These are phyloP conservation scores for Lepidostoma basale DNA, from an alignment of 1,140 invertebrate species.

Conservation along the genomic window DNA sequence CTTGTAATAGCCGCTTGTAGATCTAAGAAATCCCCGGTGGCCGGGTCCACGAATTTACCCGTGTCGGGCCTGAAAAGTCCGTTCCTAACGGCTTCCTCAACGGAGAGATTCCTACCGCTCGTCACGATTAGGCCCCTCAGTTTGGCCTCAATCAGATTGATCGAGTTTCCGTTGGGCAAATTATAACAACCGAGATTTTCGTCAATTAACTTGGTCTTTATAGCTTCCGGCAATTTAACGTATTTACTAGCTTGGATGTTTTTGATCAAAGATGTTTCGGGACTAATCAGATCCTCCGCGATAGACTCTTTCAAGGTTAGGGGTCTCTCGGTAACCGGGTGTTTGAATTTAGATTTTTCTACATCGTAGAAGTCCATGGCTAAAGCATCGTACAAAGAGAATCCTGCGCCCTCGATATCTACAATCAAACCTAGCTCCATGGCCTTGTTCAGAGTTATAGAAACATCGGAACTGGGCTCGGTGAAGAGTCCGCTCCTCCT, in stretches of 20 bases:
- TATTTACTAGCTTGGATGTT: slow-evolving; percentile 73
- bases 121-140: slow-evolving; percentile 77
- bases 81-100: slow-evolving; percentile 80
- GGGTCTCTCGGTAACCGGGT: slow-evolving; percentile 79
- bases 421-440: slow-evolving; percentile 78
- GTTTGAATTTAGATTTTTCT: slow-evolving; percentile 74
- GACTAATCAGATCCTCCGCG: slow-evolving; percentile 80
- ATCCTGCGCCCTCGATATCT: slow-evolving; percentile 82
- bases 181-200: slow-evolving; percentile 72
- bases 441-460: slow-evolving; percentile 73
- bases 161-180: slow-evolving; percentile 65
- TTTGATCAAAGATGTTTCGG: slow-evolving; percentile 79
- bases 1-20: slow-evolving; percentile 73
- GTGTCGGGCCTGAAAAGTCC: slow-evolving; percentile 77
- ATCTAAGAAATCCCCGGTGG: slow-evolving; percentile 71
- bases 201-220: slow-evolving; percentile 76
- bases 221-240: slow-evolving; percentile 75
- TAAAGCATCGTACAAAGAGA: slow-evolving; percentile 82
- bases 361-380: slow-evolving; percentile 81
- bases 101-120: slow-evolving; percentile 68
- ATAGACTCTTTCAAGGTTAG: slow-evolving; percentile 81
- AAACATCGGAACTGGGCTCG: slow-evolving; percentile 69
- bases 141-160: slow-evolving; percentile 75
- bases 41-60: slow-evolving; percentile 80
- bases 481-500: slow-evolving; percentile 77